Conservation (phyloP, 2,797 vertebrate genomes). For the Anas bahamensis region DNA sequence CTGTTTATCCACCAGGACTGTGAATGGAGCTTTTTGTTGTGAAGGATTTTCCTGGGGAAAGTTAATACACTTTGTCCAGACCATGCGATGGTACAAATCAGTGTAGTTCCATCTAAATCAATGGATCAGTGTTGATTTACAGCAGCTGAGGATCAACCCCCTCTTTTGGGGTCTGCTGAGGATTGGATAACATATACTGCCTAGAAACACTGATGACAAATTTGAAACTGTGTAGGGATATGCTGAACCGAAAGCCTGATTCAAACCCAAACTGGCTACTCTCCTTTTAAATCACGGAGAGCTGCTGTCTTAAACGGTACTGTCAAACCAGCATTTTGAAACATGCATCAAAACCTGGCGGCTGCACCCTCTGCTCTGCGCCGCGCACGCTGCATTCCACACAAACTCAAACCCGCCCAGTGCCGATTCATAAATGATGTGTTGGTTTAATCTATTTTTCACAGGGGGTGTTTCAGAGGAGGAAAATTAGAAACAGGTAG, state of each 20-base stretch:
- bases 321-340: constrained; percentile 71
- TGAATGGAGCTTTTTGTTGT: constrained; percentile 70
- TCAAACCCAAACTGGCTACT: constrained; percentile 68
- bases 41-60: constrained; percentile 62
- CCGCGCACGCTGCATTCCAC: constrained; percentile 62
- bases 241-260: constrained; percentile 50
- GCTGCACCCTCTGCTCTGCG: constrained; percentile 54
- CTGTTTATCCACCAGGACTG: constrained; percentile 44
- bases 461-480: constrained; percentile 83
- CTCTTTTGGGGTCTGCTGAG: constrained; percentile 38
- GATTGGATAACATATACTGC: constrained; percentile 55
- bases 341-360: constrained; percentile 62
- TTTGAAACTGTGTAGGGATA: constrained; percentile 66
- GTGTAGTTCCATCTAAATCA: constrained; percentile 69
- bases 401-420: constrained; percentile 56
- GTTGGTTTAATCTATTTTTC: constrained; percentile 86
- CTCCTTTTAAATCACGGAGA: constrained; percentile 73
- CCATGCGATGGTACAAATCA: constrained; percentile 70
- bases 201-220: constrained; percentile 67
- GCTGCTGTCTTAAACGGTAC: constrained; percentile 68
- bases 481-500: constrained; percentile 87
- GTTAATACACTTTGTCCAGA: constrained; percentile 68
- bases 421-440: constrained; percentile 79
- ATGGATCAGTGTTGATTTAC: constrained; percentile 71
- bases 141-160: constrained; percentile 65